Percentiles rank a stretch among this genome's conserved stretches.
Evolutionary conservation across 2,888 invertebrate genomes (phyloP).

Genomic region (Cephus pulcher): DNA sequence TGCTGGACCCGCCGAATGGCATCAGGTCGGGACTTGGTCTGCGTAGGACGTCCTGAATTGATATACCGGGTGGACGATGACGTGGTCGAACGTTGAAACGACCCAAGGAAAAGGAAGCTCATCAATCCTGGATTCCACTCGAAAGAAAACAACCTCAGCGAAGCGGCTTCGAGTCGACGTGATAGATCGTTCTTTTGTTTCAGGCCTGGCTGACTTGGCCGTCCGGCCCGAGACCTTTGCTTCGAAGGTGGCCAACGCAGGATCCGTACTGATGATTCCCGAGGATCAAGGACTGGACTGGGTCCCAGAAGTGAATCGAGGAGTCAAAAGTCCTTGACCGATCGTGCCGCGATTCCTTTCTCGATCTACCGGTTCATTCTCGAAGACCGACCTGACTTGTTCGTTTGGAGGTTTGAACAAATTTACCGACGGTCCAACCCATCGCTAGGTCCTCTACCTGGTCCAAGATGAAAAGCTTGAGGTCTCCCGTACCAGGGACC

Average conservation of each 20-base stretch:
- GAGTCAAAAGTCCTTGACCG: not conserved
- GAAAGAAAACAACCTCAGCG: conserved; percentile 17
- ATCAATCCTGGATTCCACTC: conserved; percentile 35
- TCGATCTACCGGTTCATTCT: not conserved
- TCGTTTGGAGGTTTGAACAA: not conserved
- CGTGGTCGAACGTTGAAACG: conserved; percentile 19
- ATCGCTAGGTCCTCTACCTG: not conserved
- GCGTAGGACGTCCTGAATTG: not conserved
- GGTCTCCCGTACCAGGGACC: not conserved
- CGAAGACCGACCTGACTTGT: not conserved
- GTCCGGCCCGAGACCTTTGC: conserved; percentile 19
- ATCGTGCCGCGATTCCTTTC: not conserved
- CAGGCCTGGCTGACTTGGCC: not conserved
- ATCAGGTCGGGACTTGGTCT: not conserved
- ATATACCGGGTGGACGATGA: conserved; percentile 12
- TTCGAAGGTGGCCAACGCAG: conserved; percentile 24
- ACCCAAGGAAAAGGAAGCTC: conserved; percentile 27
- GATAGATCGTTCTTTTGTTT: conserved; percentile 27
- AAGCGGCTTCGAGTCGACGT: conserved; percentile 16
- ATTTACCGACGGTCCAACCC: not conserved
- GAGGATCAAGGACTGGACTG: not conserved
- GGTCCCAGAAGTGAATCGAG: not conserved
- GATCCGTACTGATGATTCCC: not conserved
- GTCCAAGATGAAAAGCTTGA: not conserved
- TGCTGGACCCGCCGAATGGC: not conserved